phyloP scores from a whole-genome alignment of 2,113 vertebrate species.

The Ranitomeya imitator region DNA sequence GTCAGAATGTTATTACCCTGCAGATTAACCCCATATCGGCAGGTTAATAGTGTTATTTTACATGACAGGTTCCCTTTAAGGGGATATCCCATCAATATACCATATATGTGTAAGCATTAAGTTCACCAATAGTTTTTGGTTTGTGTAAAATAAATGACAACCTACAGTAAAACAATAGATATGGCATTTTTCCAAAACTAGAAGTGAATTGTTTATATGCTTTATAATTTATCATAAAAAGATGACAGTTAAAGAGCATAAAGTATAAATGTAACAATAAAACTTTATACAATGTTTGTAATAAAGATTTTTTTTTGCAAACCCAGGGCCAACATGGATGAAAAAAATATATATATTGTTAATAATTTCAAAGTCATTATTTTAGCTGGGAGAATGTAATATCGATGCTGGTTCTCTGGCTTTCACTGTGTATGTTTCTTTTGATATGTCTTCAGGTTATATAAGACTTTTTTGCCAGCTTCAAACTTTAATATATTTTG shows the following conservation, averaged over 20 bases:
- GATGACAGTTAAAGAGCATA: background rate
- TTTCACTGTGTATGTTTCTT: slow-evolving; percentile 23
- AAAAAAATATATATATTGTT: background rate
- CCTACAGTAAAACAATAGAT: background rate
- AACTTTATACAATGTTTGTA: background rate
- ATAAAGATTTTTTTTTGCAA: background rate
- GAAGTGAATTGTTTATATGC: background rate
- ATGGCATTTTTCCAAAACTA: background rate
- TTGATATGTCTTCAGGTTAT: slow-evolving; percentile 46
- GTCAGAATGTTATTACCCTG: too few relatives aligned
- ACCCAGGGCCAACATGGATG: background rate
- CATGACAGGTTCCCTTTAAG: too few relatives aligned
- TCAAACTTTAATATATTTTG: slow-evolving; percentile 52
- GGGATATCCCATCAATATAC: too few relatives aligned
- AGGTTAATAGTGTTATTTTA: too few relatives aligned
- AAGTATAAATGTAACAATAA: background rate
- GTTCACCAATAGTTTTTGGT: background rate
- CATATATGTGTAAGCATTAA: background rate
- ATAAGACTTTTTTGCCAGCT: slow-evolving; percentile 19
- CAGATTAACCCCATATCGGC: too few relatives aligned
- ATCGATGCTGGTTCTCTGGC: background rate
- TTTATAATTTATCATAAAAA: background rate
- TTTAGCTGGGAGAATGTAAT: slow-evolving; percentile 38
- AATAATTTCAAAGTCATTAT: slow-evolving; percentile 28
- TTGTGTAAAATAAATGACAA: background rate